Evolutionary conservation across 35 echinoderm and acorn worm species (phyloP), one percentile per base, ranked within the genome.

Genomic region (Apostichopus parvimensis): DNA sequence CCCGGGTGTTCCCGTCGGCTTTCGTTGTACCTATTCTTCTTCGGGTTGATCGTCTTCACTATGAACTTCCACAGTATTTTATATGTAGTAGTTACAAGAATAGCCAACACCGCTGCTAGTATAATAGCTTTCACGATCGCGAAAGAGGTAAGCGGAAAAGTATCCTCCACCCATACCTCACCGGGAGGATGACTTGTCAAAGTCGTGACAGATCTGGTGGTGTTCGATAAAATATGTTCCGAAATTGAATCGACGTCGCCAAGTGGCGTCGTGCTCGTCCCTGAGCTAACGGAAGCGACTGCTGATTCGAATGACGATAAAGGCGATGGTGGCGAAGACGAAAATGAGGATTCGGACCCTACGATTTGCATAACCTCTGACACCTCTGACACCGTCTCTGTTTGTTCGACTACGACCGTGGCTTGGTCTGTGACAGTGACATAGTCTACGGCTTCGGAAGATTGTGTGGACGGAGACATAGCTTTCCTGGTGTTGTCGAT

Each of bases 361-460:
- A 79, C 76, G 20, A 53, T 60, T 57, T 77, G 72, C 76, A 79
- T 79, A 57, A 91, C 89, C 26, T 79, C 56, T 15, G 72, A 60
- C 17, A 79, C 76, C 72, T 78, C 71, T 57, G 89, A 78, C 9
- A 91, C 68, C 18, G 71, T 77, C 20, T 91, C 89, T 77, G 89
- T 91, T 79, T 91, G 70, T 91, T 78, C 89, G 10, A 91, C 89
- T 57, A 91, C 71, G 53, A 91, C 89, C 1, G 89, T 91, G 13
- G 89, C 89, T 79, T 91, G 72, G 45, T 68, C 60, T 72, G 86
- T 88, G 9, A 88, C 68, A 3, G 86, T 72, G 10, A 88, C 86
- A 8, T 58, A 65, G 86, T 88, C 60, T 24, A 24, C 57, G 45
- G 21, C 23, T n/a, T 65, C 62, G 8, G 68, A 72, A 72, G 86